Percentiles rank a stretch among this genome's conserved stretches.
Evolutionary conservation across 2,797 vertebrate genomes (phyloP).

Genomic region (Echiichthys vipera): DNA sequence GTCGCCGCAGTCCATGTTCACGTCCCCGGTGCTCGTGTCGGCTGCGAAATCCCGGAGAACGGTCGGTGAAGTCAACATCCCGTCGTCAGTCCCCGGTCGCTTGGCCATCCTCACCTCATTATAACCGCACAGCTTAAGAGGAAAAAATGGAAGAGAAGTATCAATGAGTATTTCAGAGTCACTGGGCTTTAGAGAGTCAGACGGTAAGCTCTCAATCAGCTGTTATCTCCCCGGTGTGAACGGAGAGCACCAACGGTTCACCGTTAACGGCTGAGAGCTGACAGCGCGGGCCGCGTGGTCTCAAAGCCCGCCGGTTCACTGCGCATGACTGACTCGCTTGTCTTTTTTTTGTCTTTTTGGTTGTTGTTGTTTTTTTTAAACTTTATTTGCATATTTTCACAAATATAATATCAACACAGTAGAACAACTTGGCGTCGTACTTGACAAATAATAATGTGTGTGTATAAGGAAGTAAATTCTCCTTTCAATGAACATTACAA

Average conservation of each 20-base stretch:
- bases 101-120: constrained; percentile 79
- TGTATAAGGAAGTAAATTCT: too few relatives aligned
- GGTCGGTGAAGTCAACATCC: constrained; percentile 74
- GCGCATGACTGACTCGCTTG: too few relatives aligned
- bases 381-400: too few relatives aligned
- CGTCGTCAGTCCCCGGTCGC: constrained; percentile 77
- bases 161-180: neutral
- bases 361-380: too few relatives aligned
- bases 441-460: too few relatives aligned
- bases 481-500: too few relatives aligned
- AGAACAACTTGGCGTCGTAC: too few relatives aligned
- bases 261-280: neutral
- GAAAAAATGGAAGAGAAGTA: neutral
- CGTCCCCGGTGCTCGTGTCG: constrained; percentile 68
- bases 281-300: constrained; percentile 66
- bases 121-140: neutral
- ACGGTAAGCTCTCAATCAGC: constrained; percentile 4
- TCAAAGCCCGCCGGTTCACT: constrained; percentile 3
- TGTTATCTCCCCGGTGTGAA: constrained; percentile 3
- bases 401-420: too few relatives aligned
- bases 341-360: too few relatives aligned
- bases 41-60: constrained; percentile 58
- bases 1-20: constrained; percentile 75
- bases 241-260: constrained; percentile 37
- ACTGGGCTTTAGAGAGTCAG: neutral